Evolutionary conservation across 2,113 vertebrate genomes (phyloP), one percentile per base, ranked within the genome.

Genomic region (Pollimyrus isidori): DNA sequence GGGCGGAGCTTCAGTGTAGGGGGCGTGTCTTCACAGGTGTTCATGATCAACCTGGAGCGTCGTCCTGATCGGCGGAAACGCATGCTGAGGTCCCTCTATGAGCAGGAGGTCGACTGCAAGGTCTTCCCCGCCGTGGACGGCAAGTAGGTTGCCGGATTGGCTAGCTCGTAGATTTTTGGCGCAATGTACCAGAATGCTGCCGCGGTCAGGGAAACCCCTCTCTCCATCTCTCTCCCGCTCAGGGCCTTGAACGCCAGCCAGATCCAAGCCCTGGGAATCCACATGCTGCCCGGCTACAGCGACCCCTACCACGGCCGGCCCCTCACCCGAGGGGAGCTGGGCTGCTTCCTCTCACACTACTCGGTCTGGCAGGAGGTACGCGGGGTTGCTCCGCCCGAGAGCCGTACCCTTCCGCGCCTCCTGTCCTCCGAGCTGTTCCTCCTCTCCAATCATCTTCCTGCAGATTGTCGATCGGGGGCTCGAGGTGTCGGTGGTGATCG

Each of bases 311-410:
- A 98, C 0, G 97, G 96, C 3, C 95, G 98, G 5, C 97, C 97
- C 0, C 95, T 98, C 21, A 98, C 97, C 45, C 97, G 96, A 86
- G 98, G 98, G 46, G 97, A 99, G 91, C 93, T 98, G 89, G 98
- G 98, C 26, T 99, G 97, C 92, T 98, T 98, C 92, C 97, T 98
- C 50, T 98, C 97, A 52, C 98, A 99, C 93, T 96, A 97, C 89
- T 96, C 95, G 35, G 93, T 98, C 93, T 99, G 98, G 98, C 96
- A 97, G 92, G 97, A 97, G 97, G 98, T 99, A 88, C 91, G 91
- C 1, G 1, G 1, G 13, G 42, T 10, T 10, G 30, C 19, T 49
- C 42, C 30, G 69, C 6, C 13, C 0, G 15, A 23, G 23, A 21
- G 46, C 19, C 7, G 11, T 0, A 13, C 17, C 10, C n/a, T 4